These are phyloP conservation scores for Chauna torquata DNA, from an alignment of 2,113 vertebrate genomes.

Conservation along the genomic window DNA sequence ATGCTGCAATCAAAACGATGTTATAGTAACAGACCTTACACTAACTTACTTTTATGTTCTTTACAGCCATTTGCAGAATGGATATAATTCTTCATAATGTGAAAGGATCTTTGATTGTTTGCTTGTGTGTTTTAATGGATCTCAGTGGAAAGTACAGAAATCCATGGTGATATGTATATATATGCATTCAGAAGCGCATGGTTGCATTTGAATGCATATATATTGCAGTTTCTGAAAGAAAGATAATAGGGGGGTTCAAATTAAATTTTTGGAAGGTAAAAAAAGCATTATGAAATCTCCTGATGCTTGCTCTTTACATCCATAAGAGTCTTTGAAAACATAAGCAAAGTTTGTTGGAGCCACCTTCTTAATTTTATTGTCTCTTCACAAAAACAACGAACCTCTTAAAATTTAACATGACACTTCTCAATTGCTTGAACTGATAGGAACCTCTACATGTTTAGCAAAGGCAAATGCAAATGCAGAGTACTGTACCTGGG, in stretches of 20 bases:
- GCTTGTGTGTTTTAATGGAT: not conserved
- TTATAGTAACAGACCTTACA: not conserved
- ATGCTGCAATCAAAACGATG: not conserved
- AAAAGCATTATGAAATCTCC: not conserved
- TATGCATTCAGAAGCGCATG: not conserved
- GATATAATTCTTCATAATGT: not conserved
- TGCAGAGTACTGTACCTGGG: rapidly evolving
- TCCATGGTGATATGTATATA: rapidly evolving
- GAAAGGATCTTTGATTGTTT: not conserved
- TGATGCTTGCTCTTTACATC: not conserved
- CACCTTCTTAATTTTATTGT: not conserved
- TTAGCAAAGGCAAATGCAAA: not conserved
- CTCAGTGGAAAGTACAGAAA: not conserved
- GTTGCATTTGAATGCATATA: not conserved
- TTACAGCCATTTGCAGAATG: not conserved
- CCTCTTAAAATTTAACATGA: not conserved
- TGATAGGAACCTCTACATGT: not conserved
- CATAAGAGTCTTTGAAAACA: not conserved
- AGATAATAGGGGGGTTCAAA: not conserved
- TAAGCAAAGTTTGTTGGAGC: not conserved
- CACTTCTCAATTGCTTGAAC: not conserved
- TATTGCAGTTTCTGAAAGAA: not conserved
- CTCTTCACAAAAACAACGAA: not conserved
- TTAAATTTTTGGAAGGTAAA: not conserved
- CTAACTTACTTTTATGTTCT: not conserved